A percentile compares a stretch with the other conserved stretches of the same genome.
Conservation (phyloP, 2,797 vertebrate species). For the Salarias fasciatus region DNA sequence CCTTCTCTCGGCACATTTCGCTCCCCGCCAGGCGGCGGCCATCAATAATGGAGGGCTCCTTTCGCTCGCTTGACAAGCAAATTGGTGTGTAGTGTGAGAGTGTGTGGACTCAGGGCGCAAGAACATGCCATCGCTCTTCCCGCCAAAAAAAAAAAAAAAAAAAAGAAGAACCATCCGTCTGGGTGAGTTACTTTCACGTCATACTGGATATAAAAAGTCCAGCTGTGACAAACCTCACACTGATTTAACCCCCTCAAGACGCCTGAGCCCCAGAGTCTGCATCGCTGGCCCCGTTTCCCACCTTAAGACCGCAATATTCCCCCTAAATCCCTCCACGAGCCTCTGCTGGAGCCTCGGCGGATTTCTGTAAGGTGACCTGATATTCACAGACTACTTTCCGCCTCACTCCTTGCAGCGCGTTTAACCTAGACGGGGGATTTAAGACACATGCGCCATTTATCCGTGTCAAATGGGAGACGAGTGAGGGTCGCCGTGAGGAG, state of each 20-base stretch:
- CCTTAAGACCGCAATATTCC: conserved; percentile 45
- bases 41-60: conserved; percentile 18
- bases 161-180: neutral
- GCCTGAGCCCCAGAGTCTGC: conserved; percentile 28
- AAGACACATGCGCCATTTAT: conserved; percentile 48
- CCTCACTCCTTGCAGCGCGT: conserved; percentile 9
- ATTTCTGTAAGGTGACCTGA: conserved; percentile 29
- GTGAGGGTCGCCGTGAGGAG: conserved; percentile 38
- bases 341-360: conserved; percentile 23
- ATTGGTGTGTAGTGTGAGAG: conserved; percentile 12
- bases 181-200: neutral
- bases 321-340: no score
- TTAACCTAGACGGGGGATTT: conserved; percentile 43
- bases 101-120: no score
- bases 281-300: conserved; percentile 18
- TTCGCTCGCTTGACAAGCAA: conserved; percentile 45
- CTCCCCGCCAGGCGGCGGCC: no score
- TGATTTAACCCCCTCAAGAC: conserved; percentile 12
- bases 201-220: conserved; percentile 36
- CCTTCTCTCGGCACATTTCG: conserved; percentile 7
- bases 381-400: conserved; percentile 8
- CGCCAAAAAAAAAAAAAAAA: conserved; percentile 12
- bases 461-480: conserved; percentile 49
- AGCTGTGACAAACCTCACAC: conserved; percentile 56
- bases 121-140: no score